Evolutionary conservation across 2,888 invertebrate species (phyloP), one percentile per base, ranked within the genome.

Genomic region (Germaria angustata): DNA sequence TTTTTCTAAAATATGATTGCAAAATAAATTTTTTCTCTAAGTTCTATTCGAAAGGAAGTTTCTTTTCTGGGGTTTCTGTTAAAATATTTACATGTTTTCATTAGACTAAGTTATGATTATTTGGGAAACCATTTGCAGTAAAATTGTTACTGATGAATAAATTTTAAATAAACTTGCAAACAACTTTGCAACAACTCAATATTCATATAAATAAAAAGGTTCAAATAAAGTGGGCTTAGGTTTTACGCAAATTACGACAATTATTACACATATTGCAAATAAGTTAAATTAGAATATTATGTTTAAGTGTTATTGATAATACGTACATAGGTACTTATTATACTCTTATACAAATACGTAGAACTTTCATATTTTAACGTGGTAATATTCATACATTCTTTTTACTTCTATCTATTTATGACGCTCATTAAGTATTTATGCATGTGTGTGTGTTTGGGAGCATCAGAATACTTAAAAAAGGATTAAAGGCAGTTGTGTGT

Each of bases 401-500:
- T 17, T 46, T 46, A n/a, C n/a, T 24, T 51, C n/a, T 24, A 51
- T 22, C 28, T 8, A 32, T 28, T 39, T 11, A 2, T 5, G 15
- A 53, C 24, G 15, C 17, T 41, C 41, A 6, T 20, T 13, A 20
- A 13, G n/a, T 22, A 0, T 53, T n/a, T 44, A 17, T 46, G 55
- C n/a, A 13, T 77, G 17, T 32, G 9, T 68, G 20, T 22, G 53
- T 55, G 17, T 44, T 9, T 1, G 13, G 2, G 15, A 32, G 8
- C 32, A 32, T 32, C 9, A 44, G 34, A 41, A 51, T 39, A 17
- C 22, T 28, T 71, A 17, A 5, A 59, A 36, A 34, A 3, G n/a
- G 32, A 24, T 66, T 53, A 69, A 81, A 81, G 77, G 81, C 81
- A 81, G 81, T 81, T 72, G 44, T 66, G 28, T 66, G 63, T 71